A percentile compares a stretch with the other conserved stretches of the same genome.
Conservation (phyloP, 2,113 vertebrate genomes). For the Rhabdomys dilectus region DNA sequence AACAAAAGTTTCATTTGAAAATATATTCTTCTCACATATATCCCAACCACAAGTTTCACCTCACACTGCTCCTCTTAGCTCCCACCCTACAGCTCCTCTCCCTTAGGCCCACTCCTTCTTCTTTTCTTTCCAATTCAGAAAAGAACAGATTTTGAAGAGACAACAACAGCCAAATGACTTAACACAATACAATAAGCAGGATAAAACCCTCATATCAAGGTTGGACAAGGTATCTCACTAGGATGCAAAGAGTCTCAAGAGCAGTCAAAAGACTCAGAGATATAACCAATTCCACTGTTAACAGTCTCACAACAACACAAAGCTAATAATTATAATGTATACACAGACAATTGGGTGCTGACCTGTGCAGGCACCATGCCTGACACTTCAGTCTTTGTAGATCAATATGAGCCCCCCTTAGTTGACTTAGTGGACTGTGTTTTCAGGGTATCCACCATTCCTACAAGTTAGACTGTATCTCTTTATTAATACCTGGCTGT, state of each 20-base stretch:
- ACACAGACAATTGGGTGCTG: no score
- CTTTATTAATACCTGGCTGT: not conserved
- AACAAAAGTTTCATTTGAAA: not conserved
- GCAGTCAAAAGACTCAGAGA: not conserved
- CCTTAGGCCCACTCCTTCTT: no score
- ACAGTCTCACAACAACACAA: no score
- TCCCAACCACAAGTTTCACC: not conserved
- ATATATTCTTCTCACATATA: not conserved
- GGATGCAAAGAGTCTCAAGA: not conserved
- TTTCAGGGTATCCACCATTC: not conserved
- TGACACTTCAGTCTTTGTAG: not conserved
- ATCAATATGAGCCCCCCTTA: not conserved
- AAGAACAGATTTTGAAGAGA: not conserved
- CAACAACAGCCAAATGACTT: not conserved
- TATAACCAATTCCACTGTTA: not conserved
- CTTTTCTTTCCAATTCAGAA: not conserved
- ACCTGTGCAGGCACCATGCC: no score
- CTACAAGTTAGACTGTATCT: not conserved
- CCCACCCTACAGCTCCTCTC: no score
- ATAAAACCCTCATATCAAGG: not conserved
- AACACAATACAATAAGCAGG: not conserved
- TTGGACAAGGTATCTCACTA: accelerated
- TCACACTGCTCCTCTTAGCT: not conserved
- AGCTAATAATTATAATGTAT: not conserved
- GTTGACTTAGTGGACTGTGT: not conserved